A percentile compares a stretch with the other conserved stretches of the same genome.
phyloP scores from a whole-genome alignment of 1,140 invertebrate species.

The Drosophila kepulauana region DNA sequence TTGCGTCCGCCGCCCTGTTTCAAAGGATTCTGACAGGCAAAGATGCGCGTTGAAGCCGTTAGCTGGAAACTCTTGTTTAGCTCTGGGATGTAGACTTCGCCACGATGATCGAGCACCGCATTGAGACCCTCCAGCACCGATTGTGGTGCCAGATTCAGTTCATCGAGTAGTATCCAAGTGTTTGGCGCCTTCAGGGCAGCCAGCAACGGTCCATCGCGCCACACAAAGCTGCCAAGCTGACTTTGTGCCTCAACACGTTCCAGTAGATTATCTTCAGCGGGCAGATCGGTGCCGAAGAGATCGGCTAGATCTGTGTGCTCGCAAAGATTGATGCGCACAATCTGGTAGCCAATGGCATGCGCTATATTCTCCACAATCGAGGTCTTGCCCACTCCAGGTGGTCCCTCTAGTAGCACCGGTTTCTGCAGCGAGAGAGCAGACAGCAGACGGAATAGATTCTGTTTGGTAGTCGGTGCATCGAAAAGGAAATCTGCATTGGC shows the following conservation, averaged over 20 bases:
- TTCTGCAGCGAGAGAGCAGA: constrained; percentile 95
- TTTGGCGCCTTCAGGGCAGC: constrained; percentile 95
- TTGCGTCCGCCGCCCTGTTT: constrained; percentile 97
- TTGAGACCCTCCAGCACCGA: constrained; percentile 99
- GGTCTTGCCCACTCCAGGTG: constrained; percentile 98
- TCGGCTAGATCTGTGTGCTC: constrained; percentile 99
- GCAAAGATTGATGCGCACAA: constrained; percentile 98
- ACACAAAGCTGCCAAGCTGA: constrained; percentile 93
- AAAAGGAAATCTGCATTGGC: constrained; percentile 88
- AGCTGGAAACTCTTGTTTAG: constrained; percentile 94
- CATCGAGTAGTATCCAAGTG: constrained; percentile 98
- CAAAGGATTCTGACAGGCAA: constrained; percentile 99
- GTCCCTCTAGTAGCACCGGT: constrained; percentile 98
- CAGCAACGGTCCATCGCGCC: constrained; percentile 98
- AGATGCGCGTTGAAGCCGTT: constrained; percentile 92
- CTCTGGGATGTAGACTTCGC: constrained; percentile 98
- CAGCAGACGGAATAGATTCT: constrained; percentile 94
- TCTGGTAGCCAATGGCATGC: constrained; percentile 91
- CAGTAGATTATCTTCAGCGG: constrained; percentile 91
- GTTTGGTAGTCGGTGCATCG: constrained; percentile 92
- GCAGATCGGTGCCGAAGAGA: constrained; percentile 98
- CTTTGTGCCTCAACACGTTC: constrained; percentile 30
- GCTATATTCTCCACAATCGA: constrained; percentile 97
- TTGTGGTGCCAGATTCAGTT: constrained; percentile 99
- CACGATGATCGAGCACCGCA: constrained; percentile 98